Evolutionary conservation across 2,113 vertebrate species (phyloP).

Genomic region (Physeter macrocephalus): DNA sequence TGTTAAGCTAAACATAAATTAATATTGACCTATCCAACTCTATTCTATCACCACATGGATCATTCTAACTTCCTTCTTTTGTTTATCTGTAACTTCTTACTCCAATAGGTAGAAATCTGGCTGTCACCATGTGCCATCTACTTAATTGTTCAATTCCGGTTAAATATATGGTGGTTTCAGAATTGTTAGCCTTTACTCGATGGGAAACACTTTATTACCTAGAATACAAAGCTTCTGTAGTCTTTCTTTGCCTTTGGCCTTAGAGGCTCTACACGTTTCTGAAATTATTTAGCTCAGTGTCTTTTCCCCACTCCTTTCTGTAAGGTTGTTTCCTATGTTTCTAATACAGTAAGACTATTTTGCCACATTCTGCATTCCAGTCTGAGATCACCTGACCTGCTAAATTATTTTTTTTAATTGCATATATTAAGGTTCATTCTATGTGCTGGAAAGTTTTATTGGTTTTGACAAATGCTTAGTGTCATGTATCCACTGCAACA

Average conservation of each 20-base stretch:
- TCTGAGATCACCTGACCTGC: not conserved
- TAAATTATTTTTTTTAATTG: not conserved
- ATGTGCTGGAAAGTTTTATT: not conserved
- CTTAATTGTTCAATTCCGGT: not conserved
- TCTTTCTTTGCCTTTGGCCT: not conserved
- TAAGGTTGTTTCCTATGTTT: not conserved
- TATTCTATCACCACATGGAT: not conserved
- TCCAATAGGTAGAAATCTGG: not conserved
- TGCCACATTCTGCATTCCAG: not conserved
- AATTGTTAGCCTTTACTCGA: not conserved
- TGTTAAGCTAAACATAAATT: not conserved
- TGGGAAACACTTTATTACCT: not conserved
- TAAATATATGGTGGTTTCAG: not conserved
- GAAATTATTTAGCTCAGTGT: not conserved
- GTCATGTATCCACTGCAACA: not conserved
- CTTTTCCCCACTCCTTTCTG: not conserved
- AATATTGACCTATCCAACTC: not conserved
- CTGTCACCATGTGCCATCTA: not conserved
- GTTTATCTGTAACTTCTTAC: not conserved
- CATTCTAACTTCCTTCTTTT: not conserved
- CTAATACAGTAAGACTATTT: not conserved
- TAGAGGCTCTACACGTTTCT: not conserved
- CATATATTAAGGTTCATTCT: not conserved
- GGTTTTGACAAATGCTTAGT: not conserved
- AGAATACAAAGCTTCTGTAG: not conserved